Percentiles rank a stretch among this genome's conserved stretches.
phyloP scores from a whole-genome alignment of 2,888 invertebrate genomes.

The Idaea dimidiata region DNA sequence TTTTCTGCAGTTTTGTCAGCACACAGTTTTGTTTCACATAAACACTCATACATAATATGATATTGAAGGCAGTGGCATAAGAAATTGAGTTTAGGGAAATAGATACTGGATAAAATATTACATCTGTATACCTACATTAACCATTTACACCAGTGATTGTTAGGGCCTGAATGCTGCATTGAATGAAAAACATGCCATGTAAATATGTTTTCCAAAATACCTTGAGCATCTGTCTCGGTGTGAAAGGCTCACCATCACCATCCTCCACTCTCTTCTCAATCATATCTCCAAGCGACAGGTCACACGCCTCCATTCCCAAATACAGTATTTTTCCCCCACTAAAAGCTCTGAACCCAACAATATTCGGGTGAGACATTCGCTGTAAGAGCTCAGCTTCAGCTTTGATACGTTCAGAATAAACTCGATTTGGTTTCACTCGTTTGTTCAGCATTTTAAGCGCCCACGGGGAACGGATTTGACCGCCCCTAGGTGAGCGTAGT shows the following conservation, averaged over 20 bases:
- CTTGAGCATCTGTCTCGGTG: conserved; percentile 82
- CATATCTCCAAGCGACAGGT: conserved; percentile 85
- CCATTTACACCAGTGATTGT: no score
- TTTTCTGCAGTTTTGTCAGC: no score
- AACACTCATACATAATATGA: no score
- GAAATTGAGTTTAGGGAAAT: no score
- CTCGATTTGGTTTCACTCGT: conserved; percentile 63
- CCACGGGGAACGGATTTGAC: conserved; percentile 90
- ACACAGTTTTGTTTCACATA: no score
- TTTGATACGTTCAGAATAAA: conserved; percentile 80
- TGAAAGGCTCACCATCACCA: conserved; percentile 76
- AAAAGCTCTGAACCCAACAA: conserved; percentile 87
- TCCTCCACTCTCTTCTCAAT: conserved; percentile 85
- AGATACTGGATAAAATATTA: no score
- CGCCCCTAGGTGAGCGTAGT: conserved; percentile 85
- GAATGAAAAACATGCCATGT: not conserved
- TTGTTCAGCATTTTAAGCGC: conserved; percentile 88
- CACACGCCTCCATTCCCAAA: conserved; percentile 90
- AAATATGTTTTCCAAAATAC: conserved; percentile 35
- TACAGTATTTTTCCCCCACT: conserved; percentile 80
- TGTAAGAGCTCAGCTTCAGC: conserved; percentile 87
- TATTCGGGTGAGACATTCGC: conserved; percentile 88
- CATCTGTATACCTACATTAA: no score
- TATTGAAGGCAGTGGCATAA: no score
- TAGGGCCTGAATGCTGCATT: no score